Evolutionary conservation across 2,888 invertebrate species (phyloP), one percentile per base, ranked within the genome.

Genomic region (Zelleria hepariella): DNA sequence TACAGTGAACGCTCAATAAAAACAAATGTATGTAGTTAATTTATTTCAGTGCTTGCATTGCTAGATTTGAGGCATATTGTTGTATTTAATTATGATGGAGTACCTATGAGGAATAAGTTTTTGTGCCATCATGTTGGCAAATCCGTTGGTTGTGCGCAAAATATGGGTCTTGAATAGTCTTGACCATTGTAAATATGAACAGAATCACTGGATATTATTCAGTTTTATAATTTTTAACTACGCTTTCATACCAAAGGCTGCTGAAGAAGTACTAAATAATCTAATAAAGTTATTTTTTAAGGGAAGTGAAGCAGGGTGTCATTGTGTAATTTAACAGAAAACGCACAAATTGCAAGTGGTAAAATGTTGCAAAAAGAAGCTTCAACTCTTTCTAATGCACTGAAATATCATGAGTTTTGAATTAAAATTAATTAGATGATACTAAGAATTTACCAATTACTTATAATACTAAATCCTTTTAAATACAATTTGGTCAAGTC

Each of bases 301-400:
- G 64, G 64, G 66, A 70, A 65, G 70, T 65, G 61, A 79, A 72
- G 79, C 82, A 84, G 82, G 82, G 82, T 81, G 77, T n/a, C n/a
- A 73, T 66, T 69, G 62, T 69, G 64, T 64, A 72, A 73, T 68
- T 51, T 51, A 20, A 51, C 51, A 21, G 63, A 70, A 72, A 74
- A 78, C 84, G 84, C 84, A 84, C 84, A 84, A 82, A 69, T 42
- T 42, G 15, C 32, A 42, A 42, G 32, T 42, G 32, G 32, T 42
- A 15, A 42, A n/a, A 15, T 42, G 7, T 32, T 32, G 32, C 32
- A 32, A 32, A 32, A 32, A n/a, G n/a, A 32, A 32, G 32, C 32
- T 32, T 42, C 15, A 5, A 42, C 15, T 10, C 32, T 42, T 42
- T 15, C 32, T 42, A 42, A 42, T 15, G 32, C 32, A 42, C 15